Evolutionary conservation across 2,888 invertebrate species (phyloP).

Genomic region (Aquatica leii): DNA sequence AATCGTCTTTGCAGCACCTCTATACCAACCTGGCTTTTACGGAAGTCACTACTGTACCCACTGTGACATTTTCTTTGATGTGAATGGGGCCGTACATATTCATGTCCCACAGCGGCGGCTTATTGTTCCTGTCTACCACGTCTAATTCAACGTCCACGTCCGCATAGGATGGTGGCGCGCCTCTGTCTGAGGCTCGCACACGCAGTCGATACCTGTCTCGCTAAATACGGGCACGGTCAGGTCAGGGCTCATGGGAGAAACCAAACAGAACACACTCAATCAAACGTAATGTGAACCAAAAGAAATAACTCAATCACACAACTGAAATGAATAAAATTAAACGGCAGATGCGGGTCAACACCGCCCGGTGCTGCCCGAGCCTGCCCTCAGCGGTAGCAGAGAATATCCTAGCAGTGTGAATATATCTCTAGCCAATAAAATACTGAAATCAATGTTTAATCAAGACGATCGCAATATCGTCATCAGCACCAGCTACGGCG

Average conservation of each 20-base stretch:
- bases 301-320: conserved; percentile 59
- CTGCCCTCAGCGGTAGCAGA: conserved; percentile 37
- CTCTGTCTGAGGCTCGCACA: conserved; percentile 96
- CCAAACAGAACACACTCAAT: conserved; percentile 60
- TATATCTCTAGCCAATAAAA: conserved; percentile 41
- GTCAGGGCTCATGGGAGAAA: conserved; percentile 71
- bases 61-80: conserved; percentile 99
- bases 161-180: conserved; percentile 89
- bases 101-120: conserved; percentile 96
- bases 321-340: conserved; percentile 44
- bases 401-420: conserved; percentile 38
- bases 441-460: conserved; percentile 35
- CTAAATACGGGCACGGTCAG: conserved; percentile 79
- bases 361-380: conserved; percentile 26
- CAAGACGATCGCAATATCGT: conserved; percentile 23
- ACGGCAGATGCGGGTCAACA: conserved; percentile 34
- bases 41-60: conserved; percentile 97
- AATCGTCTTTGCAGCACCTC: conserved; percentile 54
- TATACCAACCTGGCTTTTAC: conserved; percentile 98
- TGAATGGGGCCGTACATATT: conserved; percentile 96
- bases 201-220: conserved; percentile 96
- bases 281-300: conserved; percentile 54
- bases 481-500: conserved; percentile 35
- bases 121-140: conserved; percentile 98
- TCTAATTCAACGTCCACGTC: conserved; percentile 98